Conservation (phyloP, 2,113 vertebrate genomes). For the Lampris incognitus region DNA sequence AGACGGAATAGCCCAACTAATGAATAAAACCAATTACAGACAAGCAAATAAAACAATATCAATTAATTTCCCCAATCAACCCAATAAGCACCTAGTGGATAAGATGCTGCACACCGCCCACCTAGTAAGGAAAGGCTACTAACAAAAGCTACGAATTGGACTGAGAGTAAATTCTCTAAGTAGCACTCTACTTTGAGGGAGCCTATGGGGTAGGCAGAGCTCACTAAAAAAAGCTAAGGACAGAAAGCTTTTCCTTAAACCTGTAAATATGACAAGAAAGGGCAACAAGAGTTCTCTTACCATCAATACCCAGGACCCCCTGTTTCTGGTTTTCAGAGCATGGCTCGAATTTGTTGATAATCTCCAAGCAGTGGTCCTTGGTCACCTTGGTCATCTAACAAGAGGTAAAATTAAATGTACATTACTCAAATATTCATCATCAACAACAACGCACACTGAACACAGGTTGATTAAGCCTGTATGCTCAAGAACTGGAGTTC, state of each 20-base stretch:
- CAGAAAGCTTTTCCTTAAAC: no score
- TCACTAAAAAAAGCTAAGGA: no score
- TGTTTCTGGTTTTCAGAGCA: constrained; percentile 91
- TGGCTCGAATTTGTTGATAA: constrained; percentile 94
- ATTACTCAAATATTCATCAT: not conserved
- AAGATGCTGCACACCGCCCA: no score
- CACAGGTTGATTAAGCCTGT: not conserved
- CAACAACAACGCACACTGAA: not conserved
- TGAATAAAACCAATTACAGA: no score
- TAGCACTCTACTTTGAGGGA: not conserved
- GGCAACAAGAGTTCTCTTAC: constrained; percentile 73
- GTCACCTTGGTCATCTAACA: constrained; percentile 90
- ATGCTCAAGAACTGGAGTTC: not conserved
- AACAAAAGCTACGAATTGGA: not conserved
- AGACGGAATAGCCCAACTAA: no score
- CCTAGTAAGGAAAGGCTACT: no score
- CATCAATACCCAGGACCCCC: constrained; percentile 92
- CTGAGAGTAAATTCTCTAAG: not conserved
- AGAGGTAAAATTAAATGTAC: constrained; percentile 1
- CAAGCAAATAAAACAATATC: no score
- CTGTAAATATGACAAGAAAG: not conserved
- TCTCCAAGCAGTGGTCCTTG: constrained; percentile 89
- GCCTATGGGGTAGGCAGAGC: no score
- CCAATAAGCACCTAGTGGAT: no score
- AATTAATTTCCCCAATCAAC: no score